Percentiles rank a stretch among this genome's conserved stretches.
Conservation (phyloP, 2,113 vertebrate species). For the Lagopus leucura region DNA sequence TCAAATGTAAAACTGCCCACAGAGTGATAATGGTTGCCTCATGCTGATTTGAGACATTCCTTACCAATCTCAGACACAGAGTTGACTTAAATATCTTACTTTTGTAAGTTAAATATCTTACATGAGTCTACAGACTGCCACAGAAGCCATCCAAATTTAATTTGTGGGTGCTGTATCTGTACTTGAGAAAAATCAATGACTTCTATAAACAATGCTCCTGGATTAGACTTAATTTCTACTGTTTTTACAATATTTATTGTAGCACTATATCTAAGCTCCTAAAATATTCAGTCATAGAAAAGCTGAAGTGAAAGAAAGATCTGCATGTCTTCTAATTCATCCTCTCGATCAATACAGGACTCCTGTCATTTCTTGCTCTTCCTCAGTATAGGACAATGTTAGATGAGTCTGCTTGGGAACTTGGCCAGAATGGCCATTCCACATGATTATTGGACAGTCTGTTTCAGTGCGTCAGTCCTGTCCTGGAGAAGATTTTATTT, state of each 20-base stretch:
- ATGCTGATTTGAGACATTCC: no score
- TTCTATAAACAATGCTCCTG: neutral
- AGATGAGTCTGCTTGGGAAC: neutral
- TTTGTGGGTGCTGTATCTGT: neutral
- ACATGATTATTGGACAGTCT: neutral
- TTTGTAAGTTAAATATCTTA: neutral
- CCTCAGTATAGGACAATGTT: neutral
- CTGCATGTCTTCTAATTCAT: no score
- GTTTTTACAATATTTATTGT: neutral
- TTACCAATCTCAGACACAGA: neutral
- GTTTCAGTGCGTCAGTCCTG: neutral
- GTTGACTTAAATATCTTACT: neutral
- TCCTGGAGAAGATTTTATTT: accelerated
- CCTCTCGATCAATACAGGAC: neutral
- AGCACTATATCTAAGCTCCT: neutral
- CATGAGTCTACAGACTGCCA: neutral
- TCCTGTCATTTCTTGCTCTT: neutral
- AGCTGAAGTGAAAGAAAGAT: neutral
- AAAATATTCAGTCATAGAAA: neutral
- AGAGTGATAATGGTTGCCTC: no score
- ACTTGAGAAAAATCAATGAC: neutral
- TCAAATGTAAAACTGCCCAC: no score
- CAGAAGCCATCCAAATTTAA: neutral
- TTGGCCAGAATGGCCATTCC: neutral
- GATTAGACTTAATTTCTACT: neutral